Evolutionary conservation across 1,140 invertebrate species (phyloP).

Genomic region (Venturia canescens): DNA sequence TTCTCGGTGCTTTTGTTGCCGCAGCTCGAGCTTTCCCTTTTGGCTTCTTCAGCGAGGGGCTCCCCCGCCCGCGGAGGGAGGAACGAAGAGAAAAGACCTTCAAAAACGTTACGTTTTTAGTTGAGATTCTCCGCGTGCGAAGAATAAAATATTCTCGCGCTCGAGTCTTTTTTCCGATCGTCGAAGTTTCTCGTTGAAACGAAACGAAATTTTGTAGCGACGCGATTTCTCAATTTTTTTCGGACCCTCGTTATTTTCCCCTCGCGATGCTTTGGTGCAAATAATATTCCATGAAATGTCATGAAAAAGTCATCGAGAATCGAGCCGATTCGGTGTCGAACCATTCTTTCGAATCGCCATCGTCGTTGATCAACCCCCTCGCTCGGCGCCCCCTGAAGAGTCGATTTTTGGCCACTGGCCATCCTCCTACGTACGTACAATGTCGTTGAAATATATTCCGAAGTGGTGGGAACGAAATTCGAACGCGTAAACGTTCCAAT

Average conservation of each 20-base stretch:
- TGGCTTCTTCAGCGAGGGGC: not conserved
- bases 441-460: not conserved
- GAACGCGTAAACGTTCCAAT: constrained; percentile 7
- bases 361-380: not conserved
- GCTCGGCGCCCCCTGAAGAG: not conserved
- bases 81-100: too few relatives aligned
- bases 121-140: not conserved
- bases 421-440: not conserved
- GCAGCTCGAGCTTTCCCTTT: constrained; percentile 4
- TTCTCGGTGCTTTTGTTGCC: constrained; percentile 28
- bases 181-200: too few relatives aligned
- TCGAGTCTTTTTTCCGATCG: too few relatives aligned
- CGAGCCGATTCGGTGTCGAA: not conserved
- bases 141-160: too few relatives aligned
- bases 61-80: too few relatives aligned
- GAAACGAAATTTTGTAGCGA: too few relatives aligned
- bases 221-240: too few relatives aligned
- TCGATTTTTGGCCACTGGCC: constrained; percentile 15
- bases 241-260: too few relatives aligned
- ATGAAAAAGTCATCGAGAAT: constrained; percentile 7
- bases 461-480: constrained; percentile 1
- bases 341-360: constrained; percentile 11
- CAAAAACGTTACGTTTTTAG: not conserved
- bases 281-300: not conserved
- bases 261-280: too few relatives aligned